Evolutionary conservation across 2,888 invertebrate genomes (phyloP).

Genomic region (Bombylius discolor): DNA sequence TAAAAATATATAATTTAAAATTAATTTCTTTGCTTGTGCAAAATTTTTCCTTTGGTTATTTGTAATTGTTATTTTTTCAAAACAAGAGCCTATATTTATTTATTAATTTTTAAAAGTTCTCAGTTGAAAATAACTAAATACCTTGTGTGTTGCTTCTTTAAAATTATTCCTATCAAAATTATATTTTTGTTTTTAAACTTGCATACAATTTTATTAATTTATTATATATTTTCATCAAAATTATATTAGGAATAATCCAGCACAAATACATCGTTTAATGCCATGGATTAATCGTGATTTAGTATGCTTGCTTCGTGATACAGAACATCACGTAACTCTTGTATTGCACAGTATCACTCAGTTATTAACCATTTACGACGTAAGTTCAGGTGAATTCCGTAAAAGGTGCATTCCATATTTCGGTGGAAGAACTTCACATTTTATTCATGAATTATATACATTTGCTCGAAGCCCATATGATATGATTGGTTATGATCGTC

Average conservation of each 20-base stretch:
- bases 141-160: no score
- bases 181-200: no score
- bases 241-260: constrained; percentile 55
- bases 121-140: no score
- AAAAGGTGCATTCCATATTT: constrained; percentile 55
- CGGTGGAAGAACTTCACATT: constrained; percentile 63
- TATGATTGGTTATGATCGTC: constrained; percentile 67
- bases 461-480: constrained; percentile 81
- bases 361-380: constrained; percentile 51
- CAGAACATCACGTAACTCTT: constrained; percentile 47
- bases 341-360: constrained; percentile 58
- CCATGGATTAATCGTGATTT: constrained; percentile 85
- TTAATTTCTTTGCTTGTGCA: no score
- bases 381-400: constrained; percentile 47
- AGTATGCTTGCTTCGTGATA: constrained; percentile 49
- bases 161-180: no score
- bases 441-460: constrained; percentile 75
- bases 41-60: no score
- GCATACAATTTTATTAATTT: no score
- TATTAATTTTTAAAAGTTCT: no score
- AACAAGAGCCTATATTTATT: no score
- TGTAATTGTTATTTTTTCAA: no score
- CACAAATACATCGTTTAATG: constrained; percentile 66
- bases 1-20: no score
- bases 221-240: no score